Base-by-base conservation (phyloP, 2,888 invertebrate species). In the Eilema caniola region DNA sequence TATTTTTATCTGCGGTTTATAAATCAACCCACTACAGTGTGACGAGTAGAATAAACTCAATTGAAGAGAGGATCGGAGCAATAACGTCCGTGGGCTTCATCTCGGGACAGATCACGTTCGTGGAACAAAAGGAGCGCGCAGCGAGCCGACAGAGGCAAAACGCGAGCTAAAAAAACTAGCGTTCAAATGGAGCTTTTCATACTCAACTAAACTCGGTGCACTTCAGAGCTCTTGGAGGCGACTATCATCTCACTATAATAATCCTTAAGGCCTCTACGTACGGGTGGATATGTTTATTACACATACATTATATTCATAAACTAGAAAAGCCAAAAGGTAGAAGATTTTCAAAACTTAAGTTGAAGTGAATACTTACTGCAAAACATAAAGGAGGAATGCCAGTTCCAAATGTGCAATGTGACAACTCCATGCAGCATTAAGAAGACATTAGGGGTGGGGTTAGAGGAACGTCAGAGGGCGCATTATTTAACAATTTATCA, bases 381-480 rank as follows among this genome's bases (percentile, higher is more conserved):
- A 83, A 88, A 85, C 79, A 83, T 84, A 89, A 88, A 85, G 85
- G 85, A 86, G 86, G 87, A 84, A 87, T 83, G 84, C 82, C 83
- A 90, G 86, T 85, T 86, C 85, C 88, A 90, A 92, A 91, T 90
- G 90, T 91, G 91, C 92, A 91, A 90, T 90, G 92, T 93, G 92
- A 93, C 92, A 94, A 91, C 90, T 92, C 90, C 89, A 91, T 92
- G 89, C 91, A 89, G 92, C 93, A 94, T 95, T 93, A 95, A 92
- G 93, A 94, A 94, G 90, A 92, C 93, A 94, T 94, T 94, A 93
- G 90, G 90, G 88, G 86, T 86, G 89, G 86, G 85, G 84, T 87
- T 86, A 87, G 83, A 86, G 78, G 78, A 83, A 86, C 82, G 87
- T 85, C 86, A 85, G 88, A 87, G 89, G 90, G 89, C 87, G 88